phyloP scores from a whole-genome alignment of 1,140 invertebrate species.

The Neotoxoptera formosana region DNA sequence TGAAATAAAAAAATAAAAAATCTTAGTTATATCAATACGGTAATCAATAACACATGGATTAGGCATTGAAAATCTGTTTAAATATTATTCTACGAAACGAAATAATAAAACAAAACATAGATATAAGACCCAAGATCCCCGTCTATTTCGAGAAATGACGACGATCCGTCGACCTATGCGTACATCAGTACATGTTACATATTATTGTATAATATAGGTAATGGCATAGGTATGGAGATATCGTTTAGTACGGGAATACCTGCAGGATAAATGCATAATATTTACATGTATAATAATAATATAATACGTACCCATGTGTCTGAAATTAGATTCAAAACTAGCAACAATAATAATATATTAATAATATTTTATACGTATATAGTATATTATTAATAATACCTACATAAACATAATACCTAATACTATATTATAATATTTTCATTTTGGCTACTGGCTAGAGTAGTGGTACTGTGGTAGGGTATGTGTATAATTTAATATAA shows the following conservation, averaged over 20 bases:
- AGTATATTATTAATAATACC: no score
- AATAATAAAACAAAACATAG: neutral
- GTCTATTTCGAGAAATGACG: neutral
- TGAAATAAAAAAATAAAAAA: neutral
- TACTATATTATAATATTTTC: no score
- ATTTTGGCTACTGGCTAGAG: no score
- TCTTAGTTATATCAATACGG: neutral
- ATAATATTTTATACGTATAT: neutral
- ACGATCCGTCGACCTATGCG: neutral
- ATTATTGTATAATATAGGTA: no score
- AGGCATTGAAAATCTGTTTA: neutral
- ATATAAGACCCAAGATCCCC: neutral
- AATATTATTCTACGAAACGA: neutral
- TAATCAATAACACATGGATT: neutral
- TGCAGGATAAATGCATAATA: neutral
- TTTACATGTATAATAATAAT: neutral
- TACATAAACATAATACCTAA: no score
- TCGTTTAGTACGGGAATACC: neutral
- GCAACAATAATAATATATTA: neutral
- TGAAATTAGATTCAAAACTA: neutral
- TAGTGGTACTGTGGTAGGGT: no score
- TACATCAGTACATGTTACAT: no score
- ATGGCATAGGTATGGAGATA: neutral
- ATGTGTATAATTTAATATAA: neutral
- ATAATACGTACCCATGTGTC: neutral